A percentile compares a stretch with the other conserved stretches of the same genome.
Evolutionary conservation across 2,888 invertebrate genomes (phyloP).

Genomic region (Phengaris alcon): DNA sequence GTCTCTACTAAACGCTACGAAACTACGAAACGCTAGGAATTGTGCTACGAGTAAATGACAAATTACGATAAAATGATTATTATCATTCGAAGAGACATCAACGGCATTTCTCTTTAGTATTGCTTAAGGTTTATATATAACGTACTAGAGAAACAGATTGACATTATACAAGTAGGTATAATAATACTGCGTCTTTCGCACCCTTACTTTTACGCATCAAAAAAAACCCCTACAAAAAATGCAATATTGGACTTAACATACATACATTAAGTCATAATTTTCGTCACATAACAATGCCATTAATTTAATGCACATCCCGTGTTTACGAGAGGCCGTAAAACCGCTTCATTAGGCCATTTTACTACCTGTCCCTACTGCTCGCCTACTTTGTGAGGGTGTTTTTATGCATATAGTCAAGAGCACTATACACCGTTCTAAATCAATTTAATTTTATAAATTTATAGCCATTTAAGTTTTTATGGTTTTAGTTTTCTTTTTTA

Average conservation of each 20-base stretch:
- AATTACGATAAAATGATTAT: not conserved
- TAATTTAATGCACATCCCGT: constrained; percentile 10
- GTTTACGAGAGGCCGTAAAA: constrained; percentile 14
- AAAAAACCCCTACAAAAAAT: not conserved
- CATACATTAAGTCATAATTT: not conserved
- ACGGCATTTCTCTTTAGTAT: too few species aligned
- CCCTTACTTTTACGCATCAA: too few species aligned
- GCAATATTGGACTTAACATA: not conserved
- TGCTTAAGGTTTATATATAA: too few species aligned
- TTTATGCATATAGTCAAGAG: not conserved
- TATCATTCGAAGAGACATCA: too few species aligned
- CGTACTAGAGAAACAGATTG: too few species aligned
- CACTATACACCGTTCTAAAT: too few species aligned
- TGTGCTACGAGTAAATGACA: not conserved
- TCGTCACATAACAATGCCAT: not conserved
- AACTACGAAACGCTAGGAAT: not conserved
- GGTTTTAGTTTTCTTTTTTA: too few species aligned
- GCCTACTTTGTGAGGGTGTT: not conserved
- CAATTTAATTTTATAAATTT: too few species aligned
- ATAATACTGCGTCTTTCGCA: too few species aligned
- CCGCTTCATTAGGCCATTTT: constrained; percentile 1
- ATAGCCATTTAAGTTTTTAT: not conserved
- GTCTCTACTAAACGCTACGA: not conserved
- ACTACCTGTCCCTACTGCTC: not conserved
- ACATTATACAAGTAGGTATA: too few species aligned